Percentiles rank a stretch among this genome's conserved stretches.
These are phyloP conservation scores for Pao palembangensis DNA, from an alignment of 2,113 vertebrate species.

Conservation along the genomic window DNA sequence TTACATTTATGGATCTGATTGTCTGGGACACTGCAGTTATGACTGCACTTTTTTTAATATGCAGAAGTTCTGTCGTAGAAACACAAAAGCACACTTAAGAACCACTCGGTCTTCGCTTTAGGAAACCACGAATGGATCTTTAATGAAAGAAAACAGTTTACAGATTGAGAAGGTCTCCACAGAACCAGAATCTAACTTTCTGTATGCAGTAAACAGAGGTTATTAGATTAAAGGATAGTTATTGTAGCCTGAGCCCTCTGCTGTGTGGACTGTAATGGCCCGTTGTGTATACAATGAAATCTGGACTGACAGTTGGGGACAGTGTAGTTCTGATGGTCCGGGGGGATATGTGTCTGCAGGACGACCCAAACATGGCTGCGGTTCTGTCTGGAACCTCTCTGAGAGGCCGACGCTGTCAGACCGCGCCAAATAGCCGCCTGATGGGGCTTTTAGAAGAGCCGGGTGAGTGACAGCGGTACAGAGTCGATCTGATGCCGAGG, in stretches of 20 bases:
- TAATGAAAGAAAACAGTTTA: constrained; percentile 26
- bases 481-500: constrained; percentile 65
- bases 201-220: constrained; percentile 33
- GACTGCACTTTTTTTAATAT: not conserved
- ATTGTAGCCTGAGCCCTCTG: constrained; percentile 31
- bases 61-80: constrained; percentile 9
- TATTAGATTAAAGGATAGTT: constrained; percentile 59
- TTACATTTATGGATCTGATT: not conserved
- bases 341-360: constrained; percentile 18
- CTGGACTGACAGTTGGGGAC: constrained; percentile 48
- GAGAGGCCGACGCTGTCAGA: constrained; percentile 54
- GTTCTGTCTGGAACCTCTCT: constrained; percentile 59
- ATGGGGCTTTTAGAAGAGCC: constrained; percentile 67
- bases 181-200: constrained; percentile 28
- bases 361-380: constrained; percentile 45
- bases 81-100: constrained; percentile 32
- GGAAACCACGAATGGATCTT: constrained; percentile 37
- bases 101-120: constrained; percentile 18
- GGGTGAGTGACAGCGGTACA: constrained; percentile 69
- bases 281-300: constrained; percentile 58
- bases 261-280: constrained; percentile 46
- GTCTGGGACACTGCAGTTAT: not conserved
- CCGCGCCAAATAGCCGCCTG: constrained; percentile 58
- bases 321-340: constrained; percentile 28
- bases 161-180: constrained; percentile 19